A percentile compares a stretch with the other conserved stretches of the same genome.
Evolutionary conservation across 2,888 invertebrate genomes (phyloP).

Genomic region (Isoperla grammatica): DNA sequence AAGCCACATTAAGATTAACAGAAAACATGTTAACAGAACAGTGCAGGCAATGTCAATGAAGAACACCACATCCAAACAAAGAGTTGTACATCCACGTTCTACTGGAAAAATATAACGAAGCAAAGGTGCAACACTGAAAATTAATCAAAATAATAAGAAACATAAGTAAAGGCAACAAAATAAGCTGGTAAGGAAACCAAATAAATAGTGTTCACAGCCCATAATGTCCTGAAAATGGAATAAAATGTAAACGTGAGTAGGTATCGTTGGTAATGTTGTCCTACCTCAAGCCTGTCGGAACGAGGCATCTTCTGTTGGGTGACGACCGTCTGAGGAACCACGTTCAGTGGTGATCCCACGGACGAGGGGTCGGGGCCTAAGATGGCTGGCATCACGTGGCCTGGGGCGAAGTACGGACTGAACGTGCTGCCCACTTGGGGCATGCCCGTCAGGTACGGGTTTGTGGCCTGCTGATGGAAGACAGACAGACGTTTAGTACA

Average conservation of each 20-base stretch:
- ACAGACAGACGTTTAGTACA: not conserved
- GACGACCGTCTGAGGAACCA: slow-evolving; percentile 73
- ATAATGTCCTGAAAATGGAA: too few species aligned
- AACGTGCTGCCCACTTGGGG: slow-evolving; percentile 85
- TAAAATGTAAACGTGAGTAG: too few species aligned
- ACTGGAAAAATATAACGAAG: not conserved
- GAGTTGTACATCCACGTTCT: too few species aligned
- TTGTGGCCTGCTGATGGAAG: slow-evolving; percentile 63
- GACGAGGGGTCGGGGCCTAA: slow-evolving; percentile 81
- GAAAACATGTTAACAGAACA: too few species aligned
- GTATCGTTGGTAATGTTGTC: slow-evolving; percentile 42
- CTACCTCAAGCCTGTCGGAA: slow-evolving; percentile 94
- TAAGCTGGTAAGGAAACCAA: too few species aligned
- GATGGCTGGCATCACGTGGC: slow-evolving; percentile 83
- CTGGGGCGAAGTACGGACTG: slow-evolving; percentile 79
- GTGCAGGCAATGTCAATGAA: too few species aligned
- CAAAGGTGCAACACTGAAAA: not conserved
- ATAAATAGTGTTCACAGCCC: too few species aligned
- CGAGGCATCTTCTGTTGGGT: slow-evolving; percentile 90
- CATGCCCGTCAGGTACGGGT: slow-evolving; percentile 87
- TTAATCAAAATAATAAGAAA: slow-evolving; percentile 13
- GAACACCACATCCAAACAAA: too few species aligned
- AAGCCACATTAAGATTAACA: too few species aligned
- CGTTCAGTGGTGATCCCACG: slow-evolving; percentile 76
- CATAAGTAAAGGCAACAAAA: not conserved